Evolutionary conservation across 2,888 invertebrate species (phyloP).

Genomic region (Rotaria magnacalcarata): DNA sequence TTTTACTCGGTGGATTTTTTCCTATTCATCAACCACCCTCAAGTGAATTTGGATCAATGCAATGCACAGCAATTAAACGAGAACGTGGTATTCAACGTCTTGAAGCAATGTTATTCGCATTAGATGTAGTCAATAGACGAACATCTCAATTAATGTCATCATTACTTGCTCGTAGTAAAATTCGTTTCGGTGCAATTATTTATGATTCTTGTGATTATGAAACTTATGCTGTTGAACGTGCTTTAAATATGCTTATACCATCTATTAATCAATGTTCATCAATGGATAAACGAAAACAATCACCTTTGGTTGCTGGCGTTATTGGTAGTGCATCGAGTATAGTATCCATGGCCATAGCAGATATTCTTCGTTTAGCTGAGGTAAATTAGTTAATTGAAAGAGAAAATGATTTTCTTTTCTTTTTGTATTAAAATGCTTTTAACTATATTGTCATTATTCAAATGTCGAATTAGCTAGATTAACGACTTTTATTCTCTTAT

Average conservation of each 20-base stretch:
- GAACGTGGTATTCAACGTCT: slow-evolving; percentile 62
- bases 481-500: too few relatives aligned
- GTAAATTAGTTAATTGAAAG: slow-evolving; percentile 54
- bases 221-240: slow-evolving; percentile 65
- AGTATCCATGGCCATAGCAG: slow-evolving; percentile 74
- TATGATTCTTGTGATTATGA: slow-evolving; percentile 65
- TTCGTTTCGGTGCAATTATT: slow-evolving; percentile 62
- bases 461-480: too few relatives aligned
- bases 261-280: slow-evolving; percentile 64
- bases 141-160: slow-evolving; percentile 58
- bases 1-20: slow-evolving; percentile 65
- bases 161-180: slow-evolving; percentile 57
- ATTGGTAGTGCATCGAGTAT: slow-evolving; percentile 74
- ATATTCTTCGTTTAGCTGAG: slow-evolving; percentile 72
- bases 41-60: background rate
- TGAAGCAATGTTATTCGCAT: slow-evolving; percentile 65
- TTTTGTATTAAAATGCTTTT: background rate
- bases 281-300: slow-evolving; percentile 53
- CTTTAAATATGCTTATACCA: slow-evolving; percentile 57
- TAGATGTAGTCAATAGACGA: slow-evolving; percentile 64
- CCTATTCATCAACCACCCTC: slow-evolving; percentile 61
- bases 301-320: slow-evolving; percentile 66
- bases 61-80: slow-evolving; percentile 60
- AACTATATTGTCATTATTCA: background rate
- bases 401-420: background rate